These are phyloP conservation scores for Pelobates cultripes DNA, from an alignment of 2,797 vertebrate species.

Conservation along the genomic window DNA sequence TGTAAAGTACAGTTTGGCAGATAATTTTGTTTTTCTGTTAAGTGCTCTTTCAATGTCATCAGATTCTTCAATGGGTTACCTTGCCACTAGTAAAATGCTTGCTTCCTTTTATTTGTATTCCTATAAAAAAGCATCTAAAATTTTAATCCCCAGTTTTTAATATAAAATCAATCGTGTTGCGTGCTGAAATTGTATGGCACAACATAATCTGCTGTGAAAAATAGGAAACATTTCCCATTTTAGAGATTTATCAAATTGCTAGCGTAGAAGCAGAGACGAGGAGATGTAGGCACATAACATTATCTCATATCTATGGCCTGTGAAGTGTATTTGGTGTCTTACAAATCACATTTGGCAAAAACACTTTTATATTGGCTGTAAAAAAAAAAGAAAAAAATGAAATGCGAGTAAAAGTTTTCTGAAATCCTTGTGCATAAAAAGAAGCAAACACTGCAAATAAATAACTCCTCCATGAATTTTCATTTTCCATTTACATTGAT, in stretches of 20 bases:
- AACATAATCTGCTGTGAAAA: slow-evolving; percentile 24
- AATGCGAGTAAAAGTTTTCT: slow-evolving; percentile 18
- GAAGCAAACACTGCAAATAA: not conserved
- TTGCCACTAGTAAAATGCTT: slow-evolving; percentile 3
- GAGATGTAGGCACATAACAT: slow-evolving; percentile 20
- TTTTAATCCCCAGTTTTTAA: slow-evolving; percentile 9
- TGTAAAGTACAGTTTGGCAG: too few relatives aligned
- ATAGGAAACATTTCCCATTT: slow-evolving; percentile 6
- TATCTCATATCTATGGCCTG: slow-evolving; percentile 17
- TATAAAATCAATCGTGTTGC: slow-evolving; percentile 28
- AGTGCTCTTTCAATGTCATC: not conserved
- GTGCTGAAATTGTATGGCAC: not conserved
- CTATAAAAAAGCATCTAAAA: slow-evolving; percentile 8
- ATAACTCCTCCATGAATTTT: not conserved
- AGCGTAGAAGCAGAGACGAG: not conserved
- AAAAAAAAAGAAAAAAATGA: slow-evolving; percentile 1
- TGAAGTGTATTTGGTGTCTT: slow-evolving; percentile 18
- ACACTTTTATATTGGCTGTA: slow-evolving; percentile 18
- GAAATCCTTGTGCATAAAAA: slow-evolving; percentile 7
- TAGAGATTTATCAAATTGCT: slow-evolving; percentile 8
- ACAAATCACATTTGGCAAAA: slow-evolving; percentile 29
- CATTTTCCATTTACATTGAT: not conserved
- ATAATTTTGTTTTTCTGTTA: not conserved
- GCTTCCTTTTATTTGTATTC: slow-evolving; percentile 9
- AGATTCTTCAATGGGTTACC: not conserved